Base-by-base conservation (phyloP, 1,140 invertebrate genomes). In the Hyphantria cunea region DNA sequence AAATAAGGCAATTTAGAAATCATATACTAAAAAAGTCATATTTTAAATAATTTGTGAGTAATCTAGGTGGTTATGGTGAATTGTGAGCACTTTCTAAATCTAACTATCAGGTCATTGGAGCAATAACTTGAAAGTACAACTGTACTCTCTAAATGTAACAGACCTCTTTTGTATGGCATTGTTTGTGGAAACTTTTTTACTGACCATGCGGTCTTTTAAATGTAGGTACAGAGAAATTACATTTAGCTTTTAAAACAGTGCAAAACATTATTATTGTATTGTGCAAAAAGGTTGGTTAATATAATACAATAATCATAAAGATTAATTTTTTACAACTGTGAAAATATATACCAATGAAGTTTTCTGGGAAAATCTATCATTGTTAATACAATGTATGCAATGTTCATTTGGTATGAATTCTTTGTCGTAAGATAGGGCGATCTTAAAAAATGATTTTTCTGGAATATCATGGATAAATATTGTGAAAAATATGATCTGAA, bases 71-170 rank as follows among this genome's bases (percentile, higher is more conserved):
- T 37, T 5, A 17, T 58, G 54, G 45, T 17, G 54, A 32, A 39
- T 17, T 10, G 47, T 31, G 47, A 62, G 53, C 12, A 54, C 59
- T 62, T 62, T 62, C 54, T 58, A 58, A 58, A 33, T 48, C 14
- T 33, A 58, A 55, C 53, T 47, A 42, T 47, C 37, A 42, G 59
- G 59, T 62, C 50, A 62, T 25, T 52, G 48, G 39, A 37, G 17
- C 49, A 51, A 53, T 62, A 48, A 53, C 51, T 62, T 49, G 50
- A 53, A 53, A 53, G 50, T 53, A 45, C 44, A 53, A 62, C 59
- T 54, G 50, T 53, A 48, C 33, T 32, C 13, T 56, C 33, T 13
- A 12, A 37, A 58, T 56, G 44, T 48, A 58, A 48, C 54, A 58
- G 48, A 58, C 54, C 33, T 58, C 33, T 48, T 58, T 48, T 0